A percentile compares a stretch with the other conserved stretches of the same genome.
Evolutionary conservation across 1,140 invertebrate genomes (phyloP).

Genomic region (Drosophila pachea): DNA sequence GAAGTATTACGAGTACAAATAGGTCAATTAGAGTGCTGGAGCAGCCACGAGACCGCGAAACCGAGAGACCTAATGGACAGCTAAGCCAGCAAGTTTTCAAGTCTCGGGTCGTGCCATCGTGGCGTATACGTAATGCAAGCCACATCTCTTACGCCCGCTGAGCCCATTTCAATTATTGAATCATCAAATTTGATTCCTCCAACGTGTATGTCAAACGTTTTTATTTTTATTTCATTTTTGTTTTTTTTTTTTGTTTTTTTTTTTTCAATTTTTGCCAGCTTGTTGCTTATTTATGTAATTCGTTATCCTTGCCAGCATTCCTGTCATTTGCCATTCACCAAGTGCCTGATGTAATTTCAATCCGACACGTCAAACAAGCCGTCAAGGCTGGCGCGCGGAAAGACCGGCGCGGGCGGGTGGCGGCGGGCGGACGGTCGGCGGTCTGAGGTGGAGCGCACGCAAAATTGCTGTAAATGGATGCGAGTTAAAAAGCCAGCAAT

Average conservation of each 20-base stretch:
- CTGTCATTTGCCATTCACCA: constrained; percentile 45
- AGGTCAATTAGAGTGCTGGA: constrained; percentile 5
- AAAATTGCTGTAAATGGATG: constrained; percentile 77
- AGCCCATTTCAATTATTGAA: constrained; percentile 71
- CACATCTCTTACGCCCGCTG: constrained; percentile 52
- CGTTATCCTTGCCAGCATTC: constrained; percentile 54
- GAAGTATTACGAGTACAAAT: not conserved
- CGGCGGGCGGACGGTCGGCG: not conserved
- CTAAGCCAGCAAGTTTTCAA: not conserved
- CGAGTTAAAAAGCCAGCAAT: constrained; percentile 77
- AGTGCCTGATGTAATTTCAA: constrained; percentile 75
- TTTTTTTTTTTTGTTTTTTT: not conserved
- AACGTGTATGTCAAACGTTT: constrained; percentile 39
- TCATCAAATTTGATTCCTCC: constrained; percentile 75
- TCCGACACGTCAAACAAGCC: constrained; percentile 65
- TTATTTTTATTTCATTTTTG: constrained; percentile 56
- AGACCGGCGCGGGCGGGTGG: not conserved
- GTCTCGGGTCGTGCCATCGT: constrained; percentile 16
- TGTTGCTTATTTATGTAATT: constrained; percentile 65
- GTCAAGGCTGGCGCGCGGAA: not conserved
- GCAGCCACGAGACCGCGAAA: not conserved
- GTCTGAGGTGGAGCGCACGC: constrained; percentile 32
- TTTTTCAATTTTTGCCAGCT: constrained; percentile 51
- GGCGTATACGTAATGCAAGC: constrained; percentile 43
- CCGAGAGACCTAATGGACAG: not conserved